phyloP scores from a whole-genome alignment of 2,113 vertebrate species.

The Budorcas taxicolor region DNA sequence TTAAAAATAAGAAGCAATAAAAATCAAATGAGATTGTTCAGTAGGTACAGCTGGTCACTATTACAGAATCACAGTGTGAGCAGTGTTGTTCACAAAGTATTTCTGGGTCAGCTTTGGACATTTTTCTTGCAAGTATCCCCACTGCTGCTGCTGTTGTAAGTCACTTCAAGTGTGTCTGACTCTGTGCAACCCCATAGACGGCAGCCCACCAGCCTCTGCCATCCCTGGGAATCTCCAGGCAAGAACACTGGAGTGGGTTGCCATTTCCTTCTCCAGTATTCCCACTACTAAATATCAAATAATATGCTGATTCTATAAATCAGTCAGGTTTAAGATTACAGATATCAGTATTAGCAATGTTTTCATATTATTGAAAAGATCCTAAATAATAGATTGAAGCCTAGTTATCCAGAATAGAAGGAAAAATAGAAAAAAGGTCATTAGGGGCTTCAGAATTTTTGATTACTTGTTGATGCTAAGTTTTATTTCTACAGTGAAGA shows the following conservation, averaged over 20 bases:
- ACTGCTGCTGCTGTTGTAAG: neutral
- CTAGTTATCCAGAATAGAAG: neutral
- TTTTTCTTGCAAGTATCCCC: neutral
- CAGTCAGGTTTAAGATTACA: neutral
- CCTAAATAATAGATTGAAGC: neutral
- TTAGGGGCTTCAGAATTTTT: neutral
- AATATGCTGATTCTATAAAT: neutral
- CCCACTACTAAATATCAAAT: neutral
- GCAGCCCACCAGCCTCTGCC: too few relatives aligned
- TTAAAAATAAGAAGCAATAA: constrained; percentile 67
- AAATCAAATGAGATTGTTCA: constrained; percentile 43
- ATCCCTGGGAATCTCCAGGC: too few relatives aligned
- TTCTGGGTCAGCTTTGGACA: neutral
- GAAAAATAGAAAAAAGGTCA: neutral
- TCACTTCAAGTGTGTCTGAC: rapidly evolving
- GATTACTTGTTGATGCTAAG: constrained; percentile 16
- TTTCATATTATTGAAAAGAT: neutral
- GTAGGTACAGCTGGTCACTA: neutral
- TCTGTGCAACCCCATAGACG: too few relatives aligned
- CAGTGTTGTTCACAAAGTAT: neutral
- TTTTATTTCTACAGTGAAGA: constrained; percentile 6
- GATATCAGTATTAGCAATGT: neutral
- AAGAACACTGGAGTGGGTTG: too few relatives aligned
- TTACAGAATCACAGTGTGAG: neutral
- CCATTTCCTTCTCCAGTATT: neutral